phyloP scores from a whole-genome alignment of 2,797 vertebrate genomes.

The Heteromormyrus szaboi region DNA sequence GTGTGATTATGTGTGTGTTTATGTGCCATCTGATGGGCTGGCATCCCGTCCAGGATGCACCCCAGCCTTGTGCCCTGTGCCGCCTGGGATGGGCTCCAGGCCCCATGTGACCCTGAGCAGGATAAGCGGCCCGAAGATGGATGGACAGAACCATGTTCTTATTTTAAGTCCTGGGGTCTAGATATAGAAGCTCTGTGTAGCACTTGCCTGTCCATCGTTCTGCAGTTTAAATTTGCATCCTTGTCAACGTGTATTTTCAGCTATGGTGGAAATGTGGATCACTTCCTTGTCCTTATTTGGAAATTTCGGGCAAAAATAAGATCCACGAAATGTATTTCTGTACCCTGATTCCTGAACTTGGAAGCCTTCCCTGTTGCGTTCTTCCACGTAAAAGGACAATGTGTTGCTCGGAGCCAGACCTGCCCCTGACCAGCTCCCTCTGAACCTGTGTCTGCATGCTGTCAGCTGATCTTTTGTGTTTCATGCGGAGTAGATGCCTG shows the following conservation, averaged over 20 bases:
- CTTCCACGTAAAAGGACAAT: neutral
- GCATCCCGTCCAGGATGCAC: neutral
- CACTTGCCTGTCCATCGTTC: neutral
- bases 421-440: slow-evolving; percentile 20
- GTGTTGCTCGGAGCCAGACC: neutral
- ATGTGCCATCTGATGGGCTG: neutral
- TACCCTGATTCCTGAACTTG: neutral
- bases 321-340: slow-evolving; percentile 7
- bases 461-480: slow-evolving; percentile 33
- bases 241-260: slow-evolving; percentile 19
- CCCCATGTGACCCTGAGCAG: neutral
- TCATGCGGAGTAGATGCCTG: slow-evolving; percentile 29
- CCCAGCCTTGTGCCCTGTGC: neutral
- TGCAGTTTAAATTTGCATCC: neutral
- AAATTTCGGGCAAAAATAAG: slow-evolving; percentile 12
- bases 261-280: slow-evolving; percentile 14
- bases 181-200: neutral
- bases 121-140: neutral
- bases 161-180: neutral
- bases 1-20: neutral
- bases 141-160: neutral
- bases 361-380: neutral
- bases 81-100: neutral
- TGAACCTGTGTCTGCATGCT: slow-evolving; percentile 36
- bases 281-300: slow-evolving; percentile 12